These are phyloP conservation scores for Axis porcinus DNA, from an alignment of 2,113 vertebrate species.

Conservation along the genomic window DNA sequence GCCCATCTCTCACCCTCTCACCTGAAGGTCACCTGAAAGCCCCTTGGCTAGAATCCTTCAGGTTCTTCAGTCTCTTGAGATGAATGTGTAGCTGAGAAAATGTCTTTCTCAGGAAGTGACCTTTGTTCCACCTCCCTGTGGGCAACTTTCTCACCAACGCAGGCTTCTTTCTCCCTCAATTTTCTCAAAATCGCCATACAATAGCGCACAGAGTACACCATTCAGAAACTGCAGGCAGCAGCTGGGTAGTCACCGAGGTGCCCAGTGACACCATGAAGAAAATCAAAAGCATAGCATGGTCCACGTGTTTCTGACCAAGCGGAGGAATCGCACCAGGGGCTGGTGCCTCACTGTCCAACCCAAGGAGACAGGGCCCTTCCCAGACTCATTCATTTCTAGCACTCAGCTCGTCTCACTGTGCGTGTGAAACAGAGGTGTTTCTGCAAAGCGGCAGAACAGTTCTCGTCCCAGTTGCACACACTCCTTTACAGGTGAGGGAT, in stretches of 20 bases:
- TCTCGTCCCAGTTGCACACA: accelerated
- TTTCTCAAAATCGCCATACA: background rate
- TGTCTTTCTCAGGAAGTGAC: background rate
- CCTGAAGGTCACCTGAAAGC: background rate
- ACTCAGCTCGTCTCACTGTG: no score
- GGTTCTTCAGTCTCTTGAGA: background rate
- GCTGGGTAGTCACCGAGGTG: no score
- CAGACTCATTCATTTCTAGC: background rate
- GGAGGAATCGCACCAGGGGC: accelerated
- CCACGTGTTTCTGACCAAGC: background rate
- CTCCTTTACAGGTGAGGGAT: background rate
- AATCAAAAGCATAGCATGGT: accelerated
- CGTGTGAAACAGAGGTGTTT: background rate
- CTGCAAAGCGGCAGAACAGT: background rate
- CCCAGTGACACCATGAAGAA: background rate
- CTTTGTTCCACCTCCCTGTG: background rate
- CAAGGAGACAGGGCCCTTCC: background rate
- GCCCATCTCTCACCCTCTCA: background rate
- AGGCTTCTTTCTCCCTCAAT: background rate
- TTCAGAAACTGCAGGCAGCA: background rate
- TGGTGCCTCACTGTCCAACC: background rate
- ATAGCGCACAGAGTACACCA: background rate
- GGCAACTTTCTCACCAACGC: background rate
- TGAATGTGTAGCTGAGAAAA: background rate
- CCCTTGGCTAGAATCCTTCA: background rate